Evolutionary conservation across 2,888 invertebrate species (phyloP), one percentile per base, ranked within the genome.

Genomic region (Rhagonycha fulva): DNA sequence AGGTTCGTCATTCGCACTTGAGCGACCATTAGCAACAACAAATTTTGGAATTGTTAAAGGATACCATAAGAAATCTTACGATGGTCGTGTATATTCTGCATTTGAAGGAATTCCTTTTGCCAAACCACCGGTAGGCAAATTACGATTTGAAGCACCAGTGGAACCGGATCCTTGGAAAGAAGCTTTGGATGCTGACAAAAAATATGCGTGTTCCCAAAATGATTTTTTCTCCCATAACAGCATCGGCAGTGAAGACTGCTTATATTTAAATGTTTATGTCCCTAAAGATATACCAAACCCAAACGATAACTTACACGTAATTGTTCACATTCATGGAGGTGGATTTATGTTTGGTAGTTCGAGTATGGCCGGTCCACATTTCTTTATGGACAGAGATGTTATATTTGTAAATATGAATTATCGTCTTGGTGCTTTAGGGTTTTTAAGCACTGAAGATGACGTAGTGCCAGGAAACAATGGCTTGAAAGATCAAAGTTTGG

Each of bases 301-400:
- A 0, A 87, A 88, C 19, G 83, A 83, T 70, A 82, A 85, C 26
- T 80, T 87, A 62, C 87, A 88, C 28, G 89, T 89, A 0, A 82
- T 89, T 30, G 85, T 89, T 3, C 87, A 87, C 77, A 87, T 89
- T 63, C 89, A 90, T 77, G 89, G 89, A 10, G 89, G 89, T 11
- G 88, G 85, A 12, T 89, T 88, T 79, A 86, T 87, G 83, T 78
- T 85, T 26, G 89, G 89, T 2, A 79, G 85, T n/a, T 82, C 83
- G 62, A 76, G 80, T n/a, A 83, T 86, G 76, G 91, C 91, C 82
- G 87, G 86, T 3, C 88, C 89, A 0, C 81, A 85, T 68, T 86
- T 84, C 76, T 80, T 89, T 5, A 87, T 89, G 86, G 87, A 87
- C 71, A 80, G 84, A 76, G 87, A 89, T 72, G 82, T 86, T 7